Evolutionary conservation across 2,113 vertebrate genomes (phyloP), one percentile per base, ranked within the genome.

Genomic region (Antennarius striatus): DNA sequence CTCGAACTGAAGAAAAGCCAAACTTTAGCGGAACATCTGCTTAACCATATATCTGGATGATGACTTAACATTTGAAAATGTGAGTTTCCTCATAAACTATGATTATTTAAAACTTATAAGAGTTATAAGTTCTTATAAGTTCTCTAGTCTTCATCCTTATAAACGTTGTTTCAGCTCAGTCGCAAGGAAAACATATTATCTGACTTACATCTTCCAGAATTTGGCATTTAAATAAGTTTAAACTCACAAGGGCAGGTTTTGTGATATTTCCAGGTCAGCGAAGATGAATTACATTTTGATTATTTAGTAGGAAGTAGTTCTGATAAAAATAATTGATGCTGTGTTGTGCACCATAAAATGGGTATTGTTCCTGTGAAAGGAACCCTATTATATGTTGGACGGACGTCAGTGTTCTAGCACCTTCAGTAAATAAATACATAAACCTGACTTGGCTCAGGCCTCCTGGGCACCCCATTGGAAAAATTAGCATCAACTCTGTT

Each of bases 91-190:
- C 50, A 63, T 71, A 47, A 30, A 30, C 57, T 73, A 48, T 65
- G 65, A 70, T 76, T 61, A 77, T 73, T 53, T 42, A 29, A 28
- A 43, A 45, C 17, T 67, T 65, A 51, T 49, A 76, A 67, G 50
- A 53, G 39, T n/a, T n/a, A n/a, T n/a, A n/a, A n/a, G n/a, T n/a
- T n/a, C n/a, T n/a, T n/a, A n/a, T 22, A 81, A 64, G 68, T 15
- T 36, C n/a, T n/a, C 56, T 29, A 13, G 36, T 40, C 50, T 62
- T 55, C 11, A 69, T 64, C 53, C 57, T 54, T 73, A 48, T 29
- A 52, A 16, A 32, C 39, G 45, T 15, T 56, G 16, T 32, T 63
- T 68, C 64, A 39, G 46, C 47, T 51, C 56, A 63, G 58, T 60
- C 54, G n/a, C 16, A 59, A 69, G 68, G 49, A 59, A 73, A 79